These are phyloP conservation scores for Sinocyclocheilus rhinocerous DNA, from an alignment of 2,113 vertebrate species.

Conservation along the genomic window DNA sequence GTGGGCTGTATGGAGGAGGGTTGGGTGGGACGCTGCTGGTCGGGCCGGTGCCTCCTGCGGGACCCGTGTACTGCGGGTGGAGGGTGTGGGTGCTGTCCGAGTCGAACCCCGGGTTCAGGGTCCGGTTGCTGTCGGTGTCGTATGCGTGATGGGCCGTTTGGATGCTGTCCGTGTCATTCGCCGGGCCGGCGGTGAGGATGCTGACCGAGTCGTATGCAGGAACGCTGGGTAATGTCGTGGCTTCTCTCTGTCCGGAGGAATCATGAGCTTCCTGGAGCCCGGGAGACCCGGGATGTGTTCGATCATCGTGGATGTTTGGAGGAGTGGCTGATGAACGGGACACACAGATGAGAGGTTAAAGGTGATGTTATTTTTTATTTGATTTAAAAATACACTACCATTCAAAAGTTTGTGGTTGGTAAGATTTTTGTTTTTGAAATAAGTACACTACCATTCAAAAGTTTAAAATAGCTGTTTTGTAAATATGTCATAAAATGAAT, in stretches of 20 bases:
- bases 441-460: background rate
- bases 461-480: background rate
- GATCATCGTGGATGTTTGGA: background rate
- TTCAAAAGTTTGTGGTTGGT: background rate
- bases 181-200: constrained; percentile 1
- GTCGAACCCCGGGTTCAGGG: constrained; percentile 33
- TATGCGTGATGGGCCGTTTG: constrained; percentile 15
- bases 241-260: background rate
- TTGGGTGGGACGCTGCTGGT: background rate
- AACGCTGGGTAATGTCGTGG: background rate
- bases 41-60: background rate
- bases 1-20: constrained; percentile 77
- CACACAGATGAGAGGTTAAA: background rate
- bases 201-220: constrained; percentile 20
- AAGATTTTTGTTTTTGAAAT: background rate
- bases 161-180: constrained; percentile 24
- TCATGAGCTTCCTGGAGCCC: background rate
- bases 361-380: background rate
- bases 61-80: background rate
- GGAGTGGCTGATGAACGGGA: constrained; percentile 10
- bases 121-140: constrained; percentile 35
- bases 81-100: constrained; percentile 39
- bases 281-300: background rate
- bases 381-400: background rate
- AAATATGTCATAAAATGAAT: background rate